These are phyloP conservation scores for Lasioglossum albipes DNA, from an alignment of 1,140 invertebrate genomes.

Conservation along the genomic window DNA sequence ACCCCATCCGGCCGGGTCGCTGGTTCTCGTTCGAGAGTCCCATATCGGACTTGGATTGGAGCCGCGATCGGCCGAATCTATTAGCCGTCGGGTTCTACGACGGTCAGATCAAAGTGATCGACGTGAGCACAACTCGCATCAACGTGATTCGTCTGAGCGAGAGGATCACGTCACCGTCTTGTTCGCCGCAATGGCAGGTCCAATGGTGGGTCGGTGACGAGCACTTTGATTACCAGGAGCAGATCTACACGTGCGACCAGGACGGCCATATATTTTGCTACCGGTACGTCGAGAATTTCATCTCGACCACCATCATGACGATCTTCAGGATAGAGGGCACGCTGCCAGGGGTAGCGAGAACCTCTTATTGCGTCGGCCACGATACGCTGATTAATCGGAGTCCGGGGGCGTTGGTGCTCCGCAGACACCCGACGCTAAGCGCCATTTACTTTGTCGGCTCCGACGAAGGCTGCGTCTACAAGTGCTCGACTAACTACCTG, in stretches of 20 bases:
- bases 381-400: slow-evolving; percentile 81
- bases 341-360: slow-evolving; percentile 80
- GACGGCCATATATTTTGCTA: slow-evolving; percentile 72
- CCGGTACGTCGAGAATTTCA: slow-evolving; percentile 77
- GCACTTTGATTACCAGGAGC: slow-evolving; percentile 62
- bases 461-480: slow-evolving; percentile 90
- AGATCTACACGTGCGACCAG: slow-evolving; percentile 71
- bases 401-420: slow-evolving; percentile 83
- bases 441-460: slow-evolving; percentile 90
- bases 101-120: slow-evolving; percentile 87
- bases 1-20: slow-evolving; percentile 90
- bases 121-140: slow-evolving; percentile 82
- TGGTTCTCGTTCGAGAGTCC: slow-evolving; percentile 85
- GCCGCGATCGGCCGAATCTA: slow-evolving; percentile 84
- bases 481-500: slow-evolving; percentile 85
- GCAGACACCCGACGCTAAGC: slow-evolving; percentile 84
- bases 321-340: slow-evolving; percentile 83
- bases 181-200: slow-evolving; percentile 85
- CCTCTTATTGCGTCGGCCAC: slow-evolving; percentile 37
- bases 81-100: slow-evolving; percentile 90
- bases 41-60: slow-evolving; percentile 88
- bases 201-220: slow-evolving; percentile 71
- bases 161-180: slow-evolving; percentile 81
- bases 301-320: slow-evolving; percentile 82
- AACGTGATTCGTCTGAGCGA: slow-evolving; percentile 80